Conservation (phyloP, 2,888 invertebrate genomes). For the Drosophila pseudotakahashii region DNA sequence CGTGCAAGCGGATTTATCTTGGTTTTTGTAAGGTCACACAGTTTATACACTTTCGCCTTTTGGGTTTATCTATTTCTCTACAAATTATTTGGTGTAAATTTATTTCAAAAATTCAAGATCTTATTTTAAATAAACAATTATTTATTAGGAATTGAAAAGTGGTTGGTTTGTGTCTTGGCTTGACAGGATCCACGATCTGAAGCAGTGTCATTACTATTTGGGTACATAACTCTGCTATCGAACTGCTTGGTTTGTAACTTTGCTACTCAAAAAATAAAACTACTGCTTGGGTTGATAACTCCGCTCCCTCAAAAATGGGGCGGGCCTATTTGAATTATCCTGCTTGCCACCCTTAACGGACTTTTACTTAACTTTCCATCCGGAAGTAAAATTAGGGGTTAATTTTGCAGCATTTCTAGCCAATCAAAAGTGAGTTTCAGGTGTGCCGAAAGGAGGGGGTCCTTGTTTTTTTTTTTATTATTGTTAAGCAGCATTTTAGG, state of each 20-base stretch:
- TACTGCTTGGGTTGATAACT: neutral
- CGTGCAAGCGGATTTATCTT: too few relatives aligned
- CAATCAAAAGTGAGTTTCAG: constrained; percentile 50
- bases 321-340: neutral
- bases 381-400: constrained; percentile 57
- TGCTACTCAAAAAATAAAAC: too few relatives aligned
- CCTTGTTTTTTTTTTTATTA: constrained; percentile 58
- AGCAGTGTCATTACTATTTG: neutral
- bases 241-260: too few relatives aligned
- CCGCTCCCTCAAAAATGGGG: neutral
- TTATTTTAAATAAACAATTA: too few relatives aligned
- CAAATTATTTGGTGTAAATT: too few relatives aligned
- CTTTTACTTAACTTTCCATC: neutral
- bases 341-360: constrained; percentile 21
- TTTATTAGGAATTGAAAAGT: too few relatives aligned
- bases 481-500: constrained; percentile 48
- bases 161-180: too few relatives aligned
- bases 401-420: constrained; percentile 7
- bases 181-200: too few relatives aligned
- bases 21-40: too few relatives aligned
- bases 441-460: constrained; percentile 29
- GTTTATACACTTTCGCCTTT: too few relatives aligned
- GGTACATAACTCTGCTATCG: neutral
- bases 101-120: too few relatives aligned
- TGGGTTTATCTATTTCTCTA: too few relatives aligned